Evolutionary conservation across 2,113 vertebrate species (phyloP), one percentile per base, ranked within the genome.

Genomic region (Corythoichthys haematopterus): DNA sequence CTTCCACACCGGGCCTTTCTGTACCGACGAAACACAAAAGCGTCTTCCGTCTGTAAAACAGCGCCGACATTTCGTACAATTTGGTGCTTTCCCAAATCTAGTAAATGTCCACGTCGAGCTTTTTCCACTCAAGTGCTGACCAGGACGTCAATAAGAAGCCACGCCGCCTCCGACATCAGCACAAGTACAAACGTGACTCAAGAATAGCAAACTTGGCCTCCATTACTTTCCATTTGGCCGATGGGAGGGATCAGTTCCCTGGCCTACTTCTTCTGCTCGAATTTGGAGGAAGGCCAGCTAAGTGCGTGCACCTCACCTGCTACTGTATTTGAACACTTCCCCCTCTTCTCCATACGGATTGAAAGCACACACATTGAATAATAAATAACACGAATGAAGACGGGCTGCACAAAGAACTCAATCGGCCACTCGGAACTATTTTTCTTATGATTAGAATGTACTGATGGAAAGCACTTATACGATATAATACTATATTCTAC

Each of bases 321-420:
- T 6, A 68, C 37, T 43, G 64, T 68, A 10, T 67, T 62, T 20
- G 7, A 33, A 51, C 68, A 28, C 66, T 61, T 33, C 62, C 16
- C 72, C 61, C 71, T 57, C 35, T 62, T 73, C 65, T 75, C 10
- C 68, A 70, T 69, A 33, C 2, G 36, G n/a, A 61, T 13, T 15
- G 1, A 28, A 46, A 62, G 43, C 60, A 62, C 60, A 61, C 38
- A 45, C 36, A 60, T 33, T 68, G 57, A 75, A 72, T 83, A 85
- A 81, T 83, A 86, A 83, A 84, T 36, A 7, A 16, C 35, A 62
- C 62, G n/a, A 70, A 64, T 28, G 33, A 58, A 33, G 65, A 52
- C 36, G 40, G 4, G 46, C 64, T 56, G 56, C 45, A 65, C n/a
- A 64, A 36, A 35, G 53, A 63, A 79, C 64, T 52, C 48, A 51